A percentile compares a stretch with the other conserved stretches of the same genome.
Evolutionary conservation across 2,113 vertebrate genomes (phyloP).

Genomic region (Lepisosteus oculatus): DNA sequence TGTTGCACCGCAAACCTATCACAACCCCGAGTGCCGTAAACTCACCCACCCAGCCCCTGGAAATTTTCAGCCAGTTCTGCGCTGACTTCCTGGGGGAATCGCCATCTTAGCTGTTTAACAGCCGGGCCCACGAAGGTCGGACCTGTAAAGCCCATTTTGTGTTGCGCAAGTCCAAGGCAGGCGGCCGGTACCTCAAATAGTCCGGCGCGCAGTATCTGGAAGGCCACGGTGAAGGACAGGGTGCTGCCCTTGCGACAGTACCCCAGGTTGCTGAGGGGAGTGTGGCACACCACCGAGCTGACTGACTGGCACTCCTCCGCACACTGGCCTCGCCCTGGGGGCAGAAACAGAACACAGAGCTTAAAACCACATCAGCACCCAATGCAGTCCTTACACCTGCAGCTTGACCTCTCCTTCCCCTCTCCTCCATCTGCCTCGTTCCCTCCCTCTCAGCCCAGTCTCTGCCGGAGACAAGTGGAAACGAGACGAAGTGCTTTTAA

Average conservation of each 20-base stretch:
- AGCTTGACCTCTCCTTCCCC: neutral
- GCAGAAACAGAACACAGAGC: neutral
- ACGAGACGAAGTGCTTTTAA: too few species aligned
- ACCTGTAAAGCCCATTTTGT: too few species aligned
- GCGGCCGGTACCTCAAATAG: constrained; percentile 78
- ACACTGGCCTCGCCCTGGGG: constrained; percentile 47
- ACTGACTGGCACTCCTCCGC: constrained; percentile 43
- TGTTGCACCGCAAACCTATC: too few species aligned
- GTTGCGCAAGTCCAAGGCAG: too few species aligned
- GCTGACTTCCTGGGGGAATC: too few species aligned
- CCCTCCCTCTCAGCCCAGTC: neutral
- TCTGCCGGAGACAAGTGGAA: too few species aligned
- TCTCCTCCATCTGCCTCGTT: neutral
- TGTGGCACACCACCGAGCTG: constrained; percentile 59
- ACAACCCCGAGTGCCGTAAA: too few species aligned
- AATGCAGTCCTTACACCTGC: neutral
- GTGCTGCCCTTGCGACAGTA: constrained; percentile 85
- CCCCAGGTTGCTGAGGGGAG: constrained; percentile 73
- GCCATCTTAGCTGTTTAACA: too few species aligned
- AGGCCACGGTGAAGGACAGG: constrained; percentile 82
- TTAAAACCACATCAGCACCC: too few species aligned
- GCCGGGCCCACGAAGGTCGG: too few species aligned
- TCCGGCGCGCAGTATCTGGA: constrained; percentile 80
- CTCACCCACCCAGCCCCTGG: too few species aligned
- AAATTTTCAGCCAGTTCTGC: too few species aligned